Conservation (phyloP, 2,888 invertebrate genomes). For the Tuberolachnus salignus region DNA sequence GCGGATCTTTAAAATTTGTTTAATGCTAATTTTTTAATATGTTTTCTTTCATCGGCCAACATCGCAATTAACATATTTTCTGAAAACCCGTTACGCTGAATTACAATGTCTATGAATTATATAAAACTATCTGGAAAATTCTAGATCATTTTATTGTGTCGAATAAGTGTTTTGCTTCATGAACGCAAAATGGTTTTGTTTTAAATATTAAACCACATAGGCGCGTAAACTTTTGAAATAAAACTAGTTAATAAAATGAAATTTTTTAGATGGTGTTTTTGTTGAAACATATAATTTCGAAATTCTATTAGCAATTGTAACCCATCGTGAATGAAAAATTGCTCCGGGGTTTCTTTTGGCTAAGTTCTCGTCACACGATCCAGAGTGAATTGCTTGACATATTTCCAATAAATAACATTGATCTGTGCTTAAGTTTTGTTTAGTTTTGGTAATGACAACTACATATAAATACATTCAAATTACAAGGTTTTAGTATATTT, state of each 20-base stretch:
- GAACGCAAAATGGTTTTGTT: neutral
- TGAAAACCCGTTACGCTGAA: no score
- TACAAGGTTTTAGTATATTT: no score
- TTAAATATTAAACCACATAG: neutral
- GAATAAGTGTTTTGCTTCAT: no score
- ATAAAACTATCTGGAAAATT: no score
- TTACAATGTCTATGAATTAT: no score
- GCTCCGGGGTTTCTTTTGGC: neutral
- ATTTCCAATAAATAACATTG: constrained; percentile 57
- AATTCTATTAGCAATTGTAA: constrained; percentile 7
- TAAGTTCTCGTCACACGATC: constrained; percentile 43
- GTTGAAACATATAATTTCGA: neutral
- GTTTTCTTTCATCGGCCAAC: no score
- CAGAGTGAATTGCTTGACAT: constrained; percentile 44
- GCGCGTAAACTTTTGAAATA: neutral
- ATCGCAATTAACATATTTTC: no score
- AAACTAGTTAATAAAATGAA: neutral
- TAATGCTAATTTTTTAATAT: no score
- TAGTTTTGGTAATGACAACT: neutral
- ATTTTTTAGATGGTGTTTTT: neutral
- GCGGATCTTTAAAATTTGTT: no score
- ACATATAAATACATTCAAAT: constrained; percentile 48
- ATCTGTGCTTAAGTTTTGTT: constrained; percentile 50
- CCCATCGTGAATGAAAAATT: constrained; percentile 6
- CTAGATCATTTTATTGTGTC: no score